phyloP scores from a whole-genome alignment of 2,888 invertebrate species.

The Acleris cristana region DNA sequence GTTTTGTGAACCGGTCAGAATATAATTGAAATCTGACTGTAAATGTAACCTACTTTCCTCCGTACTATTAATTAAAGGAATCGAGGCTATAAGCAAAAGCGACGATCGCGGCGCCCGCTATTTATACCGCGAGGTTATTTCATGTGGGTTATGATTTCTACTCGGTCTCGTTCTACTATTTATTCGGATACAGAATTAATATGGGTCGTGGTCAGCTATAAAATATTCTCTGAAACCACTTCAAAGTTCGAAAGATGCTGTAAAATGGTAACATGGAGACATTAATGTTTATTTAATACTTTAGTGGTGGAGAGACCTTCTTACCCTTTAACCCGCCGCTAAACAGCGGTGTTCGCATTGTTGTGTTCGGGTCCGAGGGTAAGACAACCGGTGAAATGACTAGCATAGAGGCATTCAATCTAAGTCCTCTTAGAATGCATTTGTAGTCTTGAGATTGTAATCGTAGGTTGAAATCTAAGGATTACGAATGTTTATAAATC shows the following conservation, averaged over 20 bases:
- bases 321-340: no score
- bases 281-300: not conserved
- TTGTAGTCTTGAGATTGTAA: no score
- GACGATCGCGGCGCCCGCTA: constrained; percentile 52
- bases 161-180: constrained; percentile 61
- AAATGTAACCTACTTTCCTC: constrained; percentile 1
- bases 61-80: constrained; percentile 31
- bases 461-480: no score
- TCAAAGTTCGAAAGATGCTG: constrained; percentile 17
- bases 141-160: constrained; percentile 74
- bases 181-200: constrained; percentile 55
- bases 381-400: no score
- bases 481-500: no score
- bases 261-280: constrained; percentile 6
- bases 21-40: not conserved
- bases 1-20: no score
- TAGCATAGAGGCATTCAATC: no score
- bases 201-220: constrained; percentile 55
- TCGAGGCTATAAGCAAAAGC: constrained; percentile 37
- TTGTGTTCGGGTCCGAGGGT: no score
- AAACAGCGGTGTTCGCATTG: no score
- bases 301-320: no score
- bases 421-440: no score
- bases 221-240: constrained; percentile 28
- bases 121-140: constrained; percentile 68